Evolutionary conservation across 1,140 invertebrate genomes (phyloP).

Genomic region (Periplaneta americana): DNA sequence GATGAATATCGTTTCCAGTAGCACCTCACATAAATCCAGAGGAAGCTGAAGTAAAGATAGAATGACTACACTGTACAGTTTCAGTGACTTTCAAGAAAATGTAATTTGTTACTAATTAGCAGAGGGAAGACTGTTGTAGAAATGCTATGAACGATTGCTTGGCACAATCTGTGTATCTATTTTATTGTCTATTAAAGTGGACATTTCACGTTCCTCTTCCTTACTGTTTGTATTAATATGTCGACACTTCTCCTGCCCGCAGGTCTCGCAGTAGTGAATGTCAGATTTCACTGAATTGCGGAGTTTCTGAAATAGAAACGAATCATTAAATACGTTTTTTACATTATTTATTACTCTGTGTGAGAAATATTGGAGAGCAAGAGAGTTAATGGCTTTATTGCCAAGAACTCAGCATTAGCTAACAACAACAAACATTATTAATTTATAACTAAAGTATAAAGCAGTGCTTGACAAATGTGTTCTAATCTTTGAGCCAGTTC

Average conservation of each 20-base stretch:
- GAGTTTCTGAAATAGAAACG: background rate
- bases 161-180: background rate
- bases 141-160: background rate
- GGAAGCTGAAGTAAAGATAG: too few species aligned
- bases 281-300: background rate
- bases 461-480: too few species aligned
- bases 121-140: background rate
- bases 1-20: too few species aligned
- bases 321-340: too few species aligned
- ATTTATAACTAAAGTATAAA: too few species aligned
- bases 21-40: too few species aligned
- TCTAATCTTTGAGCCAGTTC: too few species aligned
- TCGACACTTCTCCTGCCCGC: background rate
- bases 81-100: background rate
- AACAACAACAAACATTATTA: too few species aligned
- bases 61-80: background rate
- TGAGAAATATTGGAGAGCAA: too few species aligned
- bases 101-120: background rate
- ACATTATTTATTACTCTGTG: too few species aligned
- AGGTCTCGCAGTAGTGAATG: background rate
- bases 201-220: background rate
- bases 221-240: background rate
- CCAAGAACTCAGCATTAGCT: too few species aligned
- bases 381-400: too few species aligned
- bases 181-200: background rate